Base-by-base conservation (phyloP, 1,140 invertebrate species). In the Babylonia areolata region DNA sequence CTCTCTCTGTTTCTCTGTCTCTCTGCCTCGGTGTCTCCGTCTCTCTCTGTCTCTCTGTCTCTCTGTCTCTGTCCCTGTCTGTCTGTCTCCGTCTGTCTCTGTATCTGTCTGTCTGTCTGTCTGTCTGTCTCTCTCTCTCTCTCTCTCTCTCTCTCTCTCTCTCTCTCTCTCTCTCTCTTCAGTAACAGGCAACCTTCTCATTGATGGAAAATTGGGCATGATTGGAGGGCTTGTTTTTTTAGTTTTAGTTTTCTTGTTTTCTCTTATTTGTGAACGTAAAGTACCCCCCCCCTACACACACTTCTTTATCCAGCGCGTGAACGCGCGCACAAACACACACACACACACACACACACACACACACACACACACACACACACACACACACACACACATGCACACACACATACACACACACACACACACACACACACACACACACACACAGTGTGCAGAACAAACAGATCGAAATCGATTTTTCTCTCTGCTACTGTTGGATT, bases 331-430 rank as follows among this genome's bases (percentile, higher is more conserved):
- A 33, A 5, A 31, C 78, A 31, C 78, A 51, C 33, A 46, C 78
- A 42, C 46, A 51, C 78, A 42, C 78, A 31, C 46, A 80, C 78
- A 80, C 39, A 33, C 39, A 51, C 40, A 51, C 78, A 80, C 78
- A 80, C 78, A 51, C 40, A 46, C 28, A 46, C 39, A 42, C 78
- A 46, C 40, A 28, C 39, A 35, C 78, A 28, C 78, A 80, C 46
- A 11, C 39, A 42, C 77, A 23, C 77, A 42, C 46, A 2, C 46
- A 51, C 42, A 15, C 15, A 6, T 15, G 42, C 42, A 6, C 15
- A 15, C 46, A 51, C 46, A 2, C 46, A 51, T 3, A 51, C 46
- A 51, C 46, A 51, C 46, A 51, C 46, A 51, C 46, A 51, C 46
- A 51, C 46, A 51, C 42, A 46, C 39, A n/a, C 35, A 39, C 75